These are phyloP conservation scores for Myotis brandtii DNA, from an alignment of 2,113 vertebrate species.

Conservation along the genomic window DNA sequence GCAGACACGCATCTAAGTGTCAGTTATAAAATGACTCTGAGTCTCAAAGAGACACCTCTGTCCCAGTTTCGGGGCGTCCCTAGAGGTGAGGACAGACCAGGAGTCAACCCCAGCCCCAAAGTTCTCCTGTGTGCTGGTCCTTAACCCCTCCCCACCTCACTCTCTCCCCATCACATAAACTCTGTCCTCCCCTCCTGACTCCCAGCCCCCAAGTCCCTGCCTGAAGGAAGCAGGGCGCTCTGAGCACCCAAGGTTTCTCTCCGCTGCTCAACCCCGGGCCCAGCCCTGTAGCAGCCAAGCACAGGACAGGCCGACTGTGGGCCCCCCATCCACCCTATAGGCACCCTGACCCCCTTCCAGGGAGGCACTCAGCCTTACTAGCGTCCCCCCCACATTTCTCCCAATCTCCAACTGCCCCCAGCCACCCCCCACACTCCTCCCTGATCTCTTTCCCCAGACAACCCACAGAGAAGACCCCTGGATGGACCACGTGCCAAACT, in stretches of 20 bases:
- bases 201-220: neutral
- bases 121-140: neutral
- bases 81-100: neutral
- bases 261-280: neutral
- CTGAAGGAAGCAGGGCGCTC: neutral
- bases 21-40: conserved; percentile 44
- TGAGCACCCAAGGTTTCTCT: neutral
- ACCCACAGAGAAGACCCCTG: neutral
- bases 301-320: neutral
- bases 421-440: neutral
- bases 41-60: conserved; percentile 14
- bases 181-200: neutral
- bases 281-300: neutral
- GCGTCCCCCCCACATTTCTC: neutral
- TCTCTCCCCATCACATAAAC: neutral
- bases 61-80: neutral
- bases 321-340: accelerated
- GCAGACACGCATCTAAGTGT: conserved; percentile 2
- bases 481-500: neutral
- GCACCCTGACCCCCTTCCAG: neutral
- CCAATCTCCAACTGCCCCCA: neutral
- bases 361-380: neutral
- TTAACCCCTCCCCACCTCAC: neutral
- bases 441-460: neutral
- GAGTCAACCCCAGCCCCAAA: neutral